Percentiles rank a stretch among this genome's conserved stretches.
phyloP scores from a whole-genome alignment of 23 tunicate species.

The Corella eumyota region DNA sequence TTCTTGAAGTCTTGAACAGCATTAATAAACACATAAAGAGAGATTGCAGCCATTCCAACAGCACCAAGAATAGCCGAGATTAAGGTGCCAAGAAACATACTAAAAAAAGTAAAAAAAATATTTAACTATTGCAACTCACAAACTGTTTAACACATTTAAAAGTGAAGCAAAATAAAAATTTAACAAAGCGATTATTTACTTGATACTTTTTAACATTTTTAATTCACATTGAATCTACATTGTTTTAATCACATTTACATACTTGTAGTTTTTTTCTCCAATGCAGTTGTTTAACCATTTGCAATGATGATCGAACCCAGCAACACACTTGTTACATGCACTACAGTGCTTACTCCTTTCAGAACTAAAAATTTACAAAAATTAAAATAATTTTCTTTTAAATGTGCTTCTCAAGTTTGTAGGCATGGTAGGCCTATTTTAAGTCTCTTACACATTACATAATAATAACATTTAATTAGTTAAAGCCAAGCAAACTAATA shows the following conservation, averaged over 20 bases:
- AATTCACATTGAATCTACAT: no score
- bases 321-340: constrained; percentile 89
- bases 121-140: no score
- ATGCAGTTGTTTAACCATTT: constrained; percentile 95
- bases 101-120: constrained; percentile 11
- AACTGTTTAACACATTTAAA: no score
- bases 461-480: no score
- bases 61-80: constrained; percentile 27
- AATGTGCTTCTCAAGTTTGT: no score
- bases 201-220: no score
- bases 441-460: no score
- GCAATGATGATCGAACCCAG: constrained; percentile 89
- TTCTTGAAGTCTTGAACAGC: constrained; percentile 18
- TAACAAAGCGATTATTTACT: no score
- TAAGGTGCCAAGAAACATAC: constrained; percentile 29
- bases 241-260: no score
- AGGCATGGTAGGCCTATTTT: no score
- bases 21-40: constrained; percentile 35
- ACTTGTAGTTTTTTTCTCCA: constrained; percentile 78
- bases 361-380: constrained; percentile 21
- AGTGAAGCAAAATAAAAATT: no score
- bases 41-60: constrained; percentile 15
- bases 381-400: neutral
- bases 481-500: no score
- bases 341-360: constrained; percentile 87